Evolutionary conservation across 2,797 vertebrate species (phyloP).

Genomic region (Steatocranus sp.): DNA sequence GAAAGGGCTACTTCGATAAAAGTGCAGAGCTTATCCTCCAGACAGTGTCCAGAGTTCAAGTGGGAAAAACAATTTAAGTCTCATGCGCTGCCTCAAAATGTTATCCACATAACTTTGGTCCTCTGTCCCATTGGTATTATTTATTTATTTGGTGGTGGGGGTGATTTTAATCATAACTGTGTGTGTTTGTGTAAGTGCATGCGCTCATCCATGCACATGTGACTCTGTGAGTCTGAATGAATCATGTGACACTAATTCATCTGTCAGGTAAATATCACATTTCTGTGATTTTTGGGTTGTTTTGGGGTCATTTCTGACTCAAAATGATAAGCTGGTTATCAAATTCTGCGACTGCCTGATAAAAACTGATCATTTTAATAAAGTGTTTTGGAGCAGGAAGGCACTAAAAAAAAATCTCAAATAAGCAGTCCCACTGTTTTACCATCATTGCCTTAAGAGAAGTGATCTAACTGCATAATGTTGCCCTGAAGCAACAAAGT

Average conservation of each 20-base stretch:
- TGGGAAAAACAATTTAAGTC: background rate
- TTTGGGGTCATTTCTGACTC: background rate
- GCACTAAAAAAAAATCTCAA: background rate
- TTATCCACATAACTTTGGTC: background rate
- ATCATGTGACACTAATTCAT: background rate
- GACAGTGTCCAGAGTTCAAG: background rate
- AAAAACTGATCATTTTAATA: background rate
- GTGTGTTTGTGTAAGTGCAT: background rate
- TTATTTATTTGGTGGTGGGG: accelerated
- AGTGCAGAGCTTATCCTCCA: background rate
- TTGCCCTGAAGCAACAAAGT: background rate
- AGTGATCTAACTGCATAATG: background rate
- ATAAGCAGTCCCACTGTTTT: background rate
- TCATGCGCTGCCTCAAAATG: accelerated
- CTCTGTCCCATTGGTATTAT: background rate
- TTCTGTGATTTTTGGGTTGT: background rate
- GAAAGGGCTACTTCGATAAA: background rate
- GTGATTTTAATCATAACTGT: background rate
- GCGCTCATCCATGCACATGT: background rate
- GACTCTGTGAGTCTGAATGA: background rate
- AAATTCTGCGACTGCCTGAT: background rate
- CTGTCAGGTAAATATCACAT: background rate
- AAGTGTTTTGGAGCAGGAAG: background rate
- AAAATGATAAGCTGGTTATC: background rate
- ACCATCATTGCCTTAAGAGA: background rate